Percentiles rank a stretch among this genome's conserved stretches.
phyloP scores from a whole-genome alignment of 2,113 vertebrate species.

The Ctenodactylus gundi region DNA sequence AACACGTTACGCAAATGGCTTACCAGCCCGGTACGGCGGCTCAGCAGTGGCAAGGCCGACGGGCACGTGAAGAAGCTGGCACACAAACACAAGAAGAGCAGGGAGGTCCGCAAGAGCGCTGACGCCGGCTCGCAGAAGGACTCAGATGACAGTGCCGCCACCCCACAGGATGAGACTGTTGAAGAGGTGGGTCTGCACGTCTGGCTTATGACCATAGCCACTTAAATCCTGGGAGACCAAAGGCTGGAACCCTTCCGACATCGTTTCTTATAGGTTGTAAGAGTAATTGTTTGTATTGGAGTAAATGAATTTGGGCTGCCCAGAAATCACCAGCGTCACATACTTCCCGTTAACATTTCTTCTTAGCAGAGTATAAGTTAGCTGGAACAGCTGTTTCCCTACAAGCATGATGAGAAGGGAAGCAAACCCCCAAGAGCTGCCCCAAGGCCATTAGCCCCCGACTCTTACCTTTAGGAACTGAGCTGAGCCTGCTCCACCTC shows the following conservation, averaged over 20 bases:
- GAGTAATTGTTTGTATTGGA: not conserved
- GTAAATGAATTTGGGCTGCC: accelerated
- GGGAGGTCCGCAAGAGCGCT: constrained; percentile 94
- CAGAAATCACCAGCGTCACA: not conserved
- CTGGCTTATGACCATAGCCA: no score
- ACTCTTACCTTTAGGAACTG: not conserved
- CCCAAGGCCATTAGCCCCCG: not conserved
- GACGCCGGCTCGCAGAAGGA: constrained; percentile 96
- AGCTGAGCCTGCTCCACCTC: accelerated
- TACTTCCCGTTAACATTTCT: not conserved
- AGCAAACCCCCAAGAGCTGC: not conserved
- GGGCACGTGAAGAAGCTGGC: constrained; percentile 98
- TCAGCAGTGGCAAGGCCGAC: constrained; percentile 97
- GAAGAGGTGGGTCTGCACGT: constrained; percentile 88
- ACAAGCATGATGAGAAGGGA: not conserved
- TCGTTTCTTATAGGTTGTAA: not conserved
- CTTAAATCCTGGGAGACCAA: no score
- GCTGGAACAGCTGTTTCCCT: not conserved
- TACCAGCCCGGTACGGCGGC: constrained; percentile 96
- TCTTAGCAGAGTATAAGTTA: no score
- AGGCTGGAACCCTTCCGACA: accelerated
- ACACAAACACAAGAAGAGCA: constrained; percentile 97
- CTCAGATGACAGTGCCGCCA: constrained; percentile 96
- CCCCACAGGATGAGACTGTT: constrained; percentile 96
- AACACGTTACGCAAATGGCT: constrained; percentile 99